Evolutionary conservation across 2,888 invertebrate species (phyloP), one percentile per base, ranked within the genome.

Genomic region (Mayetiola destructor): DNA sequence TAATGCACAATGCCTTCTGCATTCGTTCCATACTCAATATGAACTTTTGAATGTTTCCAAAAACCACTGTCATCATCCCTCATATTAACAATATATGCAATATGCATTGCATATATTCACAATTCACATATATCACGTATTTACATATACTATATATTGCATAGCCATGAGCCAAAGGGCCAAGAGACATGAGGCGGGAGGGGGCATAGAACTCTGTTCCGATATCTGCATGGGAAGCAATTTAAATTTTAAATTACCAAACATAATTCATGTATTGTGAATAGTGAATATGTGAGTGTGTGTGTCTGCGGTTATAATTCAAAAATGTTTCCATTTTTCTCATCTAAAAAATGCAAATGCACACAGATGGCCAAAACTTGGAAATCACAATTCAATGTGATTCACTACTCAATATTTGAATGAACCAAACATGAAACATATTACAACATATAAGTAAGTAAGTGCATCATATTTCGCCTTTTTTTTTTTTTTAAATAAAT

Each of bases 191-290:
- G 14, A 23, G 14, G 23, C 29, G 52, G 16, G 30, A 8, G n/a
- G 20, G 20, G 8, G 20, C 16, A 20, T 16, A 14, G n/a, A 16
- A 16, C 40, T 29, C 52, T 52, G n/a, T n/a, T 52, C 30, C n/a
- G 16, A 52, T 23, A 16, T 52, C 27, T 52, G n/a, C n/a, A n/a
- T n/a, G n/a, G n/a, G n/a, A 52, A 52, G 52, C 52, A 52, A 52
- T 52, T 52, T 52, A 52, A 52, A 52, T 16, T 52, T 52, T 52
- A 52, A 52, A 52, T 52, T 52, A 29, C 52, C 14, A 29, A 52
- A 52, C 52, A 52, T 52, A 42, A 42, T 42, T 42, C 42, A 42
- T 42, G 42, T 42, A 42, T 42, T 42, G 42, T 42, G 42, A 23
- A 42, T 42, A 14, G 21, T n/a, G n/a, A n/a, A n/a, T n/a, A n/a